Conservation (phyloP, 2,888 invertebrate species). For the Margaritifera margaritifera region DNA sequence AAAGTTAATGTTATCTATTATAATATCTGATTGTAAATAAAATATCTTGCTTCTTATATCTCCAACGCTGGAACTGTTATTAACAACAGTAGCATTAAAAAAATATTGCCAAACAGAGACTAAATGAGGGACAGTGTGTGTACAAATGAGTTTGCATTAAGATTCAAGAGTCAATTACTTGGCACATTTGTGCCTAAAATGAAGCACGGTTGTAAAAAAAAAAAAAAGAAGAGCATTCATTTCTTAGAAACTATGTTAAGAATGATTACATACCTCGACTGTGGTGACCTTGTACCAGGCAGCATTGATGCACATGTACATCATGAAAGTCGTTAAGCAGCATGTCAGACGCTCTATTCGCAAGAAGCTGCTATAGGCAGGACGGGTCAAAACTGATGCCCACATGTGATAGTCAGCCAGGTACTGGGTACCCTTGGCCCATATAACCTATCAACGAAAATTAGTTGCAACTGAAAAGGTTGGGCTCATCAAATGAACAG, state of each 20-base stretch:
- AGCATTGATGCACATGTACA: constrained; percentile 69
- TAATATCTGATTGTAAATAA: too few relatives aligned
- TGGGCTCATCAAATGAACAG: background rate
- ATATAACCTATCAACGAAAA: constrained; percentile 57
- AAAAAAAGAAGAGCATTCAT: too few relatives aligned
- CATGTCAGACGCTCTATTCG: constrained; percentile 67
- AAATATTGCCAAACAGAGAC: too few relatives aligned
- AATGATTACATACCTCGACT: constrained; percentile 40
- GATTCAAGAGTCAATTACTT: too few relatives aligned
- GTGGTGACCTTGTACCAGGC: constrained; percentile 57
- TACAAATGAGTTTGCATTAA: background rate
- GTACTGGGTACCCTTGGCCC: constrained; percentile 69
- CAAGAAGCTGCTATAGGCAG: constrained; percentile 69
- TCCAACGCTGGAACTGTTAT: too few relatives aligned
- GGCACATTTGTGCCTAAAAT: too few relatives aligned
- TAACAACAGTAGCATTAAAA: too few relatives aligned
- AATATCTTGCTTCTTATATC: too few relatives aligned
- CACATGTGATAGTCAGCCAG: constrained; percentile 70
- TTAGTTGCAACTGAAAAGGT: background rate
- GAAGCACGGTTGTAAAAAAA: too few relatives aligned
- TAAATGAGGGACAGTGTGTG: too few relatives aligned
- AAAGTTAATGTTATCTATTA: too few relatives aligned
- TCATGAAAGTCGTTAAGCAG: constrained; percentile 61
- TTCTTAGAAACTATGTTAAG: background rate
- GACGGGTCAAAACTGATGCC: constrained; percentile 65